A percentile compares a stretch with the other conserved stretches of the same genome.
phyloP scores from a whole-genome alignment of 1,140 invertebrate genomes.

The Drosophila tropicalis region DNA sequence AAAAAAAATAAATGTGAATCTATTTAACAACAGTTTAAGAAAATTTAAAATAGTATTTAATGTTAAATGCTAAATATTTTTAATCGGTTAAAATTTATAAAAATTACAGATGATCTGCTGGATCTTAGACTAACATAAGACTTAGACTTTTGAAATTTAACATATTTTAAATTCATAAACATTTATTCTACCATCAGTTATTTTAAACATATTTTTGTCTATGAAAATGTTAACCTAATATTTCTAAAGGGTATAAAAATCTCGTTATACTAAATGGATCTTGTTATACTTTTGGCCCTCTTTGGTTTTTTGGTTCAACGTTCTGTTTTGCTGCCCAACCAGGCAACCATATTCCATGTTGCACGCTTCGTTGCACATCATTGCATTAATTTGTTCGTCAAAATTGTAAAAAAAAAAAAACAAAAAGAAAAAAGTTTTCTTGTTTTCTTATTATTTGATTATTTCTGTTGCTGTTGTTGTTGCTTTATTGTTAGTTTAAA shows the following conservation, averaged over 20 bases:
- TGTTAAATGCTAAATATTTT: too few relatives aligned
- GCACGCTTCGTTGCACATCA: slow-evolving; percentile 68
- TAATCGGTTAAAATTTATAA: too few relatives aligned
- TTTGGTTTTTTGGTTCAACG: slow-evolving; percentile 52
- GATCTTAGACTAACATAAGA: too few relatives aligned
- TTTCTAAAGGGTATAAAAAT: neutral
- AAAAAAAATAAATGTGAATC: too few relatives aligned
- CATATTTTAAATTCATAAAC: too few relatives aligned
- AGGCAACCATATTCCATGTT: slow-evolving; percentile 57
- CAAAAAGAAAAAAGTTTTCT: slow-evolving; percentile 14
- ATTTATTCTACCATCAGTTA: too few relatives aligned
- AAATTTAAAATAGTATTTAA: too few relatives aligned
- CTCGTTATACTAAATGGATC: neutral
- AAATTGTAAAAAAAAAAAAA: slow-evolving; percentile 20
- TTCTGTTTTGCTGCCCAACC: slow-evolving; percentile 42
- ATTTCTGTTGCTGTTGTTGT: neutral
- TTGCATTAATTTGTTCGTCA: slow-evolving; percentile 60
- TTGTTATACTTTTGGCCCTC: neutral
- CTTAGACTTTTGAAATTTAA: too few relatives aligned
- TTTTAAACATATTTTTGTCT: too few relatives aligned
- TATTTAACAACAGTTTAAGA: too few relatives aligned
- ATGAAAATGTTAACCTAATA: too few relatives aligned
- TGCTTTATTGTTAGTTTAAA: slow-evolving; percentile 25
- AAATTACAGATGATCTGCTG: too few relatives aligned
- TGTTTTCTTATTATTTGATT: slow-evolving; percentile 12